A percentile compares a stretch with the other conserved stretches of the same genome.
These are phyloP conservation scores for Loris lydekkerianus DNA, from an alignment of 2,797 vertebrate species.

Conservation along the genomic window DNA sequence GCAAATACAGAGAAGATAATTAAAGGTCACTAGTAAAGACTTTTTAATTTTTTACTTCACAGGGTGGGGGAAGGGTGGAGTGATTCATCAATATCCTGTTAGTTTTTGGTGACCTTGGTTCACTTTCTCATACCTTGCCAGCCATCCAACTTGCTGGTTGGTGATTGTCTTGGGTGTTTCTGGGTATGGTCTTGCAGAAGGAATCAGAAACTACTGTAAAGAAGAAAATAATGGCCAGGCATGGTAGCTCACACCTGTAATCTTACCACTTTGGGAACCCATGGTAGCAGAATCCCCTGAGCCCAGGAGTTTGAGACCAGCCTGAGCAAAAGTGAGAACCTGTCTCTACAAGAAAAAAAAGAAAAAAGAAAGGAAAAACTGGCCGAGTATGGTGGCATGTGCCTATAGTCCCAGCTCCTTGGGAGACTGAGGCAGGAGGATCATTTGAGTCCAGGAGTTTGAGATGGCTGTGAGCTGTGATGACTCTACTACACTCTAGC, in stretches of 20 bases:
- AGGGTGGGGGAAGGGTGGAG: neutral
- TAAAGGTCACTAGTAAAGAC: slow-evolving; percentile 44
- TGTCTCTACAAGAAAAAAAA: neutral
- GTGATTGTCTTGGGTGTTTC: slow-evolving; percentile 10
- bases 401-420: neutral
- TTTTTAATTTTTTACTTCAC: slow-evolving; percentile 25
- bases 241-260: neutral
- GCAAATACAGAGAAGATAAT: slow-evolving; percentile 11
- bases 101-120: slow-evolving; percentile 2
- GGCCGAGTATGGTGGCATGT: neutral
- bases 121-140: slow-evolving; percentile 10
- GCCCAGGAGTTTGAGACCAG: neutral
- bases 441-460: neutral
- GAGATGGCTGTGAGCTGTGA: neutral
- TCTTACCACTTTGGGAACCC: neutral
- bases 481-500: neutral
- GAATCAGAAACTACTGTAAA: slow-evolving; percentile 49
- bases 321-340: neutral
- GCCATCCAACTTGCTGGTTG: neutral
- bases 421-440: neutral
- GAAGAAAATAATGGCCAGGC: slow-evolving; percentile 39
- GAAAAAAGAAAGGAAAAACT: neutral
- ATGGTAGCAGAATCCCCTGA: neutral
- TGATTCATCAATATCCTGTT: neutral
- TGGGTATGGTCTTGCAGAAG: slow-evolving; percentile 41